These are phyloP conservation scores for Hoplostethus atlanticus DNA, from an alignment of 2,797 vertebrate genomes.

Conservation along the genomic window DNA sequence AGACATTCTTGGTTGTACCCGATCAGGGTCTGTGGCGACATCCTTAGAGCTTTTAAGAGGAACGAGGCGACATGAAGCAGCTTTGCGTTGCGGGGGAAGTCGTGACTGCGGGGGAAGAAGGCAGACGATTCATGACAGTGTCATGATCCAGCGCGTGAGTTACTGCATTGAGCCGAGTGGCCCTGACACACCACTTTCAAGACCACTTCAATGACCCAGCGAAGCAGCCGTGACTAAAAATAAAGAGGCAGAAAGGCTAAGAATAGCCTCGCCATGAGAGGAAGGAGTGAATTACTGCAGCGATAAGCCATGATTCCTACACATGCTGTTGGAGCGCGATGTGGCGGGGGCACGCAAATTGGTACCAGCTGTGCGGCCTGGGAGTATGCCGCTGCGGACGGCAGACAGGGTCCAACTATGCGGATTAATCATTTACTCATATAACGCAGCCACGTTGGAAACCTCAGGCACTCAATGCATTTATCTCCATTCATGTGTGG, in stretches of 20 bases:
- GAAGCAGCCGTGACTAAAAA: constrained; percentile 84
- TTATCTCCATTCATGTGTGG: constrained; percentile 83
- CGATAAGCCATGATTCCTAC: constrained; percentile 84
- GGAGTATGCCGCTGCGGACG: constrained; percentile 82
- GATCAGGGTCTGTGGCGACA: constrained; percentile 69
- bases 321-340: constrained; percentile 81
- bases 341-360: constrained; percentile 82
- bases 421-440: constrained; percentile 86
- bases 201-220: constrained; percentile 81
- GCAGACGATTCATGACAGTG: constrained; percentile 57
- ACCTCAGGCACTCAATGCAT: constrained; percentile 85
- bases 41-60: constrained; percentile 56
- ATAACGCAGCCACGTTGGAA: constrained; percentile 83
- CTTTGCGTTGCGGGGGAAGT: constrained; percentile 34
- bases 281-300: constrained; percentile 82
- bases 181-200: constrained; percentile 70
- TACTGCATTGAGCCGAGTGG: constrained; percentile 49
- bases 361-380: constrained; percentile 86
- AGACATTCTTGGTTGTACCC: constrained; percentile 39
- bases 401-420: constrained; percentile 83
- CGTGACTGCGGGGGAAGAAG: constrained; percentile 42
- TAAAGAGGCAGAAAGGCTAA: constrained; percentile 80
- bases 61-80: constrained; percentile 47
- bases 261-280: constrained; percentile 82
- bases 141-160: constrained; percentile 38